These are phyloP conservation scores for Megalonaias nervosa DNA, from an alignment of 1,140 invertebrate species.

Conservation along the genomic window DNA sequence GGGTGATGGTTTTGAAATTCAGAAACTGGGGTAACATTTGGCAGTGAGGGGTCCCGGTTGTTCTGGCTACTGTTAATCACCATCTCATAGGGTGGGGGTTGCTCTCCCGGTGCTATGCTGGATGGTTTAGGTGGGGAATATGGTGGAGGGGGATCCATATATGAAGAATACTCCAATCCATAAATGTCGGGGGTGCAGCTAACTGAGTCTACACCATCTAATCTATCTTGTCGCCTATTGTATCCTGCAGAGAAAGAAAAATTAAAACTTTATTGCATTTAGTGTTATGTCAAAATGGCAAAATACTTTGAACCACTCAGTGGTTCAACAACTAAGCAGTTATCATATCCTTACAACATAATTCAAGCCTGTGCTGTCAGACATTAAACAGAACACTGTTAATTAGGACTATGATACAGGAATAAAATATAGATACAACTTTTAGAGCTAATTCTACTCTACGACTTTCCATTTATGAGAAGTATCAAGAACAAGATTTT, in stretches of 20 bases:
- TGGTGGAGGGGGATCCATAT: slow-evolving; percentile 68
- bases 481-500: too few relatives aligned
- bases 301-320: neutral
- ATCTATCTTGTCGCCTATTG: slow-evolving; percentile 33
- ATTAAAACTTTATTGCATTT: neutral
- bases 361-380: too few relatives aligned
- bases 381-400: too few relatives aligned
- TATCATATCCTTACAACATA: too few relatives aligned
- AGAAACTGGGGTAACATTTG: neutral
- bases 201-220: slow-evolving; percentile 52
- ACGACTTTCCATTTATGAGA: too few relatives aligned
- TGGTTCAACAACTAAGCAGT: neutral
- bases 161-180: slow-evolving; percentile 65
- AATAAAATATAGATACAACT: too few relatives aligned
- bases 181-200: slow-evolving; percentile 59
- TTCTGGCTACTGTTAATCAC: slow-evolving; percentile 37
- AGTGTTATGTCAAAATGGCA: neutral
- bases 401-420: too few relatives aligned
- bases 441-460: too few relatives aligned
- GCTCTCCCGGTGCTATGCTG: slow-evolving; percentile 51
- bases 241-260: slow-evolving; percentile 37
- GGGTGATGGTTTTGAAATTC: neutral
- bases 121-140: slow-evolving; percentile 68
- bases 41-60: neutral
- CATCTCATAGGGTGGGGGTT: slow-evolving; percentile 66